Base-by-base conservation (phyloP, 2,888 invertebrate genomes). In the Heliconius ethilla region DNA sequence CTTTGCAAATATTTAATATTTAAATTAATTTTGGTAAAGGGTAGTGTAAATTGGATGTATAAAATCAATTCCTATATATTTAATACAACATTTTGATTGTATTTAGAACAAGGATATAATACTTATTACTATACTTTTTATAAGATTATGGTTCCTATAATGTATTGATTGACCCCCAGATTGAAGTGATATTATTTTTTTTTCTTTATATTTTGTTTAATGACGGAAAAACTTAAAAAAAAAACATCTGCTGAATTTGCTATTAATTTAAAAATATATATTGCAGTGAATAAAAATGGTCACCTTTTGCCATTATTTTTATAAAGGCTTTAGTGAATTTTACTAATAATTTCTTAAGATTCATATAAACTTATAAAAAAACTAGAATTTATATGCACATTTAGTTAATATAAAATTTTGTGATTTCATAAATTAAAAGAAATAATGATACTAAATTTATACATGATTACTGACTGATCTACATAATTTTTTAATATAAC, bases 41-140 rank as follows among this genome's bases (percentile, higher is more conserved):
- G 18, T 63, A 40, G 62, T 73, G 65, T 45, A 29, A 51, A 25
- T 29, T 45, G 18, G 7, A 27, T 70, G 10, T 74, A 63, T 15
- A 75, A 70, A 70, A 70, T 78, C 75, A 78, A 78, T 78, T 78
- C 75, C 78, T n/a, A 27, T 63, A 70, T 74, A 70, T 63, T 75
- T 37, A 27, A 27, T 69, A 75, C 22, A 40, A 55, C 27, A 29
- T 55, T 29, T 70, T 70, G 15, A 59, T 45, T 45, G 15, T 45
- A 15, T 45, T 15, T 45, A 45, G 13, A 40, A 40, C 40, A 40
- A 13, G 45, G 18, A 51, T 18, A 51, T 51, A 51, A 51, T 22
- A 51, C 51, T 51, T 51, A 51, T 51, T 18, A 51, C 51, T 7
- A 51, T 51, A 22, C 7, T 51, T 18, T 51, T 51, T 22, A 22